Evolutionary conservation across 2,888 invertebrate species (phyloP).

Genomic region (Syrista parreyssii): DNA sequence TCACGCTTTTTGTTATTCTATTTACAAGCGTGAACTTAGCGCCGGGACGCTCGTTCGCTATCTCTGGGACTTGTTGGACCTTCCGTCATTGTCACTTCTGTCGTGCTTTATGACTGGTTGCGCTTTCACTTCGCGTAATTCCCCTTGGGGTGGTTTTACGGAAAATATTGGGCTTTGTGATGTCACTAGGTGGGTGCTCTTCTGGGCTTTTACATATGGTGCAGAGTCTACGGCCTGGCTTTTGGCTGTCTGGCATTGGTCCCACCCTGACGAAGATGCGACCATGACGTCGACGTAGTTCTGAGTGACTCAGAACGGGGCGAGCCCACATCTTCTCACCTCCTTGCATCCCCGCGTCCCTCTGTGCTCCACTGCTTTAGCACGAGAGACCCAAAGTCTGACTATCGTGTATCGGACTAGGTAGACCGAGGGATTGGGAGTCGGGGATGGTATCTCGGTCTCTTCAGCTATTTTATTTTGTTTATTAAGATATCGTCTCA

Average conservation of each 20-base stretch:
- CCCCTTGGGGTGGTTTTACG: background rate
- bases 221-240: background rate
- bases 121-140: background rate
- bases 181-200: background rate
- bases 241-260: background rate
- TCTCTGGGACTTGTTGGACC: background rate
- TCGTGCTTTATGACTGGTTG: background rate
- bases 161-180: background rate
- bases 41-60: background rate
- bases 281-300: background rate
- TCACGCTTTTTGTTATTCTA: slow-evolving; percentile 19
- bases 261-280: background rate
- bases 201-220: background rate
- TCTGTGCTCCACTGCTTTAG: background rate
- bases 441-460: background rate
- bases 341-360: background rate
- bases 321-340: background rate
- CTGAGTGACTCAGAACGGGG: background rate
- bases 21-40: background rate
- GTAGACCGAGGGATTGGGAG: background rate
- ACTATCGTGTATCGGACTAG: background rate
- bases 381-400: background rate
- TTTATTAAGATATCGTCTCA: background rate
- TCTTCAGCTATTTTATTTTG: background rate
- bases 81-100: background rate